A percentile compares a stretch with the other conserved stretches of the same genome.
Evolutionary conservation across 2,888 invertebrate species (phyloP).

Genomic region (Sphinx pinastri): DNA sequence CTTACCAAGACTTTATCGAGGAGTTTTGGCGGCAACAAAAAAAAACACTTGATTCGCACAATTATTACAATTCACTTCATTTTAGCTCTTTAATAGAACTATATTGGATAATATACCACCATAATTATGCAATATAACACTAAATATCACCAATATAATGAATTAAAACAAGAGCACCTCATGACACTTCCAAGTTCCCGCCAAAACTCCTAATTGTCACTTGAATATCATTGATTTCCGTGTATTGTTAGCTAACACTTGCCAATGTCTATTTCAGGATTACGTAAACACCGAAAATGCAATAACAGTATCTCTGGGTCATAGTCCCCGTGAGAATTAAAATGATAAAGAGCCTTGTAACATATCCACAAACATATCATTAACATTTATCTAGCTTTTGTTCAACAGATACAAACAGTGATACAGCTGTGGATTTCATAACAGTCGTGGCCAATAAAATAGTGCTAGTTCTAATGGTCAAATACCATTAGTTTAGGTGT

Average conservation of each 20-base stretch:
- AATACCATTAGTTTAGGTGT: slow-evolving; percentile 29
- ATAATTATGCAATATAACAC: too few relatives aligned
- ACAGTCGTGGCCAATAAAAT: slow-evolving; percentile 30
- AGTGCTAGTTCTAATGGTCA: slow-evolving; percentile 28
- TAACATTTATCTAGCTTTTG: slow-evolving; percentile 31
- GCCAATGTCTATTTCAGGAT: neutral
- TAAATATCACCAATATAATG: too few relatives aligned
- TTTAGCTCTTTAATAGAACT: too few relatives aligned
- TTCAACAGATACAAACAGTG: slow-evolving; percentile 23
- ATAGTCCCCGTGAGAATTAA: slow-evolving; percentile 29
- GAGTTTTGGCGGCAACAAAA: too few relatives aligned
- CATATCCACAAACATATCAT: slow-evolving; percentile 29
- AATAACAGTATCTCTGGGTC: slow-evolving; percentile 22
- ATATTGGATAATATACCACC: too few relatives aligned
- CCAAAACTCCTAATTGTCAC: neutral
- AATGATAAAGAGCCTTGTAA: slow-evolving; percentile 27
- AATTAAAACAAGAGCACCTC: too few relatives aligned
- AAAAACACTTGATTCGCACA: too few relatives aligned
- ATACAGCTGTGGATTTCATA: slow-evolving; percentile 27
- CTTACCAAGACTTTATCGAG: too few relatives aligned
- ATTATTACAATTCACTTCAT: too few relatives aligned
- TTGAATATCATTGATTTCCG: neutral
- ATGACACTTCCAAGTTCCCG: too few relatives aligned
- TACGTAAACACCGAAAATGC: slow-evolving; percentile 1
- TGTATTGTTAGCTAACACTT: neutral